Conservation (phyloP, 2,113 vertebrate genomes). For the Excalfactoria chinensis region DNA sequence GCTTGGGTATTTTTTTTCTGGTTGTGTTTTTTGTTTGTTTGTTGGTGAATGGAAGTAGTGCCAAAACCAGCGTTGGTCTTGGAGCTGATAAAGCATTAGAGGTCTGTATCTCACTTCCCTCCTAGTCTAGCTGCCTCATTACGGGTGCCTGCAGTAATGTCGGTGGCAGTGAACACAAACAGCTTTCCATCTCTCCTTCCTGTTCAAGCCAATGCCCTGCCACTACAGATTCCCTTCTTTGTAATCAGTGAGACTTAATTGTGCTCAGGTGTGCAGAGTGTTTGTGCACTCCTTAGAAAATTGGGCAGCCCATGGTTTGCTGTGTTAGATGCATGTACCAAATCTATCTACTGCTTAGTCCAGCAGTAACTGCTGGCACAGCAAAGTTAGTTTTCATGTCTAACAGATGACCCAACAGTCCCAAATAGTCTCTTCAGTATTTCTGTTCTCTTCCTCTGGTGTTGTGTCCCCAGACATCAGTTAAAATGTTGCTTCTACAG, state of each 20-base stretch:
- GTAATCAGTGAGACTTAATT: slow-evolving; percentile 69
- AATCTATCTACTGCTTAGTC: slow-evolving; percentile 65
- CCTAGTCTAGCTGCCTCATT: slow-evolving; percentile 65
- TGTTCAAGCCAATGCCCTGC: slow-evolving; percentile 37
- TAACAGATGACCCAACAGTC: slow-evolving; percentile 44
- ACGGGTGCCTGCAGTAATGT: slow-evolving; percentile 63
- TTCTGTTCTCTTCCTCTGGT: slow-evolving; percentile 14
- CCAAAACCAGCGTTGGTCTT: slow-evolving; percentile 81
- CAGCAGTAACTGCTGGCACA: slow-evolving; percentile 47
- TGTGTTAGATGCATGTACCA: slow-evolving; percentile 36
- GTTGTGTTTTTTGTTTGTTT: not conserved
- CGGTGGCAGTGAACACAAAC: slow-evolving; percentile 54
- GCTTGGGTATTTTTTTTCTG: slow-evolving; percentile 55
- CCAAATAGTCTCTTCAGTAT: not conserved
- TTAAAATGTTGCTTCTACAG: not conserved
- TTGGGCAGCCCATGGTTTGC: slow-evolving; percentile 56
- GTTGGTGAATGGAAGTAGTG: slow-evolving; percentile 63
- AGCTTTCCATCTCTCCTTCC: slow-evolving; percentile 56
- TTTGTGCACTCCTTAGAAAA: slow-evolving; percentile 71
- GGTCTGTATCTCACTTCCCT: slow-evolving; percentile 61
- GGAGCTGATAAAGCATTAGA: slow-evolving; percentile 75
- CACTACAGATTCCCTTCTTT: slow-evolving; percentile 43
- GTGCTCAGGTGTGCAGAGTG: slow-evolving; percentile 76
- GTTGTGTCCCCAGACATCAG: not conserved
- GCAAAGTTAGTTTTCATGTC: slow-evolving; percentile 18